A percentile compares a stretch with the other conserved stretches of the same genome.
Evolutionary conservation across 2,888 invertebrate species (phyloP).

Genomic region (Lithophane semibrunnea): DNA sequence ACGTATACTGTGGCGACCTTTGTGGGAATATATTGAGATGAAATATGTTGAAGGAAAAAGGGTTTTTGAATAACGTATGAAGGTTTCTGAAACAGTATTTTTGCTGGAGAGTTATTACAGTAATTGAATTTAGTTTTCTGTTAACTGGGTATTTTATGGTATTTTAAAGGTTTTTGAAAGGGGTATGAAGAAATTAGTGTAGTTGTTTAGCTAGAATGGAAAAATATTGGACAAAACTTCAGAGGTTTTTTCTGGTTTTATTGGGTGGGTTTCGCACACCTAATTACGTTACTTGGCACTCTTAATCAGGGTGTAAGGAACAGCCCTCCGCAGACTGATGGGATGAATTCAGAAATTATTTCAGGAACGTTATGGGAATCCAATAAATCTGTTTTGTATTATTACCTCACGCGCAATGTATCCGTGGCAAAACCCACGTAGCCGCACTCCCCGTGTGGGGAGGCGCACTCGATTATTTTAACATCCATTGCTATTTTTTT

Average conservation of each 20-base stretch:
- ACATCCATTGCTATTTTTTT: no score
- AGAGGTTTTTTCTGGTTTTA: background rate
- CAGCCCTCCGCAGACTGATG: no score
- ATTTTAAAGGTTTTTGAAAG: background rate
- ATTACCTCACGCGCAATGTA: no score
- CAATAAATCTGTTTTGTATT: no score
- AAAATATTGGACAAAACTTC: background rate
- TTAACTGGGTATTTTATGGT: slow-evolving; percentile 27
- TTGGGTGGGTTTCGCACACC: background rate
- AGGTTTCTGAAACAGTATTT: slow-evolving; percentile 34
- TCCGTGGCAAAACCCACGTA: no score
- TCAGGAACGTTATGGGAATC: no score
- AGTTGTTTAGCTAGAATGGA: background rate
- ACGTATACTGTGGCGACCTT: slow-evolving; percentile 23
- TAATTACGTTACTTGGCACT: background rate
- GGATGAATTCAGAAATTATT: no score
- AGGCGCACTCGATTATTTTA: no score
- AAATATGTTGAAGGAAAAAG: slow-evolving; percentile 42
- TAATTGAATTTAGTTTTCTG: slow-evolving; percentile 37
- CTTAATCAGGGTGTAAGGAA: no score
- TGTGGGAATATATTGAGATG: slow-evolving; percentile 35
- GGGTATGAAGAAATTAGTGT: background rate
- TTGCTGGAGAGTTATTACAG: slow-evolving; percentile 9
- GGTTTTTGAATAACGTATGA: slow-evolving; percentile 54
- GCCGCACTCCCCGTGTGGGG: no score